These are phyloP conservation scores for Asobara japonica DNA, from an alignment of 1,140 invertebrate genomes.

Conservation along the genomic window DNA sequence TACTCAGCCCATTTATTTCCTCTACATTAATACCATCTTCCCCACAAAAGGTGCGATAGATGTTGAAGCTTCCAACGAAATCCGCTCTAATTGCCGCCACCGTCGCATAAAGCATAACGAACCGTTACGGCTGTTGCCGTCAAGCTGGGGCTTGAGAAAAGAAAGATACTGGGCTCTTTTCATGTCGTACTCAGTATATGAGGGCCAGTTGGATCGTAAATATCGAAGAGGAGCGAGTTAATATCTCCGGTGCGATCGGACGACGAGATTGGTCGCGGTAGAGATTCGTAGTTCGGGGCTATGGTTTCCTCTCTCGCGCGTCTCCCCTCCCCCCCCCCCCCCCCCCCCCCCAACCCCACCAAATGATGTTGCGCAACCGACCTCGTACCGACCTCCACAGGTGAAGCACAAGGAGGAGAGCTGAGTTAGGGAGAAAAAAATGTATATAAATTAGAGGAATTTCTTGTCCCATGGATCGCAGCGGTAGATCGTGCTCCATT, in stretches of 20 bases:
- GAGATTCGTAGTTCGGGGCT: slow-evolving; percentile 29
- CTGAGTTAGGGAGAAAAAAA: slow-evolving; percentile 7
- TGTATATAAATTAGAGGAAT: slow-evolving; percentile 24
- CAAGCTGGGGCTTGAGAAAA: not conserved
- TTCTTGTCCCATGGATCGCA: slow-evolving; percentile 16
- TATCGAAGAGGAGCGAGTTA: slow-evolving; percentile 32
- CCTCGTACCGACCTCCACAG: slow-evolving; percentile 28
- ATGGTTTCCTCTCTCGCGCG: not conserved
- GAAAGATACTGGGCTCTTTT: not conserved
- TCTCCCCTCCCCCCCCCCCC: not conserved
- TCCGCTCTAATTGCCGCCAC: slow-evolving; percentile 29
- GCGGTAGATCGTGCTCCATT: slow-evolving; percentile 9
- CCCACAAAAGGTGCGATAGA: not conserved
- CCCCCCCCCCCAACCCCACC: not conserved
- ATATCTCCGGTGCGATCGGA: slow-evolving; percentile 29
- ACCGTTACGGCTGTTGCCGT: slow-evolving; percentile 23
- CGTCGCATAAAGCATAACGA: slow-evolving; percentile 25
- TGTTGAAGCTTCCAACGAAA: slow-evolving; percentile 14
- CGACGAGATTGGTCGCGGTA: slow-evolving; percentile 32
- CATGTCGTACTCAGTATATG: slow-evolving; percentile 19
- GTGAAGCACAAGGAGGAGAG: slow-evolving; percentile 1
- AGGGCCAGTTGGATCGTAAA: slow-evolving; percentile 27
- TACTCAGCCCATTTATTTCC: too few relatives aligned
- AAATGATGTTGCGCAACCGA: slow-evolving; percentile 26
- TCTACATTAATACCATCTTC: not conserved